Evolutionary conservation across 2,888 invertebrate species (phyloP).

Genomic region (Acronicta alni): DNA sequence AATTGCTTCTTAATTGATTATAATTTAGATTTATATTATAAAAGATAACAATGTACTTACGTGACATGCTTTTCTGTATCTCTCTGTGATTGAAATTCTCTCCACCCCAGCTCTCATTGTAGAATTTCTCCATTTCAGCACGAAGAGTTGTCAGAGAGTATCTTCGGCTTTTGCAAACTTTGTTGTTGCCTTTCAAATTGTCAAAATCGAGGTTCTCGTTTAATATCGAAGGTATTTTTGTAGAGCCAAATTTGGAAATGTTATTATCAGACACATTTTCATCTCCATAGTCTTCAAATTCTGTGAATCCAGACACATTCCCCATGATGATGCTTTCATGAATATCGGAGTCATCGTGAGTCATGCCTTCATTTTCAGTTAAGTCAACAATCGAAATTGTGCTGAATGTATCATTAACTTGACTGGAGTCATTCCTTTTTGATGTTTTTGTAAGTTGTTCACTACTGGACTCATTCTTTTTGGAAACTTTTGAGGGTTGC

Average conservation of each 20-base stretch:
- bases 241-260: slow-evolving; percentile 76
- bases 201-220: slow-evolving; percentile 84
- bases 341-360: slow-evolving; percentile 63
- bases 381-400: slow-evolving; percentile 71
- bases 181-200: slow-evolving; percentile 80
- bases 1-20: too few relatives aligned
- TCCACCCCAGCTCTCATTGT: slow-evolving; percentile 91
- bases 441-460: slow-evolving; percentile 29
- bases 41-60: slow-evolving; percentile 79
- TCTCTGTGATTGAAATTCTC: slow-evolving; percentile 90
- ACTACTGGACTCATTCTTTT: slow-evolving; percentile 45
- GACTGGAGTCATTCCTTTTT: slow-evolving; percentile 44
- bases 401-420: slow-evolving; percentile 35
- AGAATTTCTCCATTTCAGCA: slow-evolving; percentile 90
- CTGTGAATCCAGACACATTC: slow-evolving; percentile 79
- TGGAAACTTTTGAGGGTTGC: slow-evolving; percentile 39
- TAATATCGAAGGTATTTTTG: slow-evolving; percentile 82
- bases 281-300: slow-evolving; percentile 67
- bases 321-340: slow-evolving; percentile 80
- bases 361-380: slow-evolving; percentile 65
- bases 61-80: slow-evolving; percentile 90
- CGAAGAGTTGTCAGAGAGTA: slow-evolving; percentile 81
- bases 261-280: slow-evolving; percentile 53
- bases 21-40: not conserved
- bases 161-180: slow-evolving; percentile 70